phyloP scores from a whole-genome alignment of 2,888 invertebrate species.

The Rhopalosiphum nymphaeae region DNA sequence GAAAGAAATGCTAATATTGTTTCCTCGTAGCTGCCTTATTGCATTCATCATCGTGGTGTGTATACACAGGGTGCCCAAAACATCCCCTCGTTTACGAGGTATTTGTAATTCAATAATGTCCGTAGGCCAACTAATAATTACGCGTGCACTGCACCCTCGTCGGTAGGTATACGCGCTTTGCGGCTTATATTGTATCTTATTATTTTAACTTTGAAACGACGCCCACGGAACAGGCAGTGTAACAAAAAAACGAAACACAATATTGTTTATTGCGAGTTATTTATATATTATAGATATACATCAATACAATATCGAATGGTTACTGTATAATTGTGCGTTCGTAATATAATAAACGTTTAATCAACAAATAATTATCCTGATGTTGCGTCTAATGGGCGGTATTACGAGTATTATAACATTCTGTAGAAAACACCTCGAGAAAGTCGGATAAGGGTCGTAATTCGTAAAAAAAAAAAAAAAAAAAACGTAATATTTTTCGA shows the following conservation, averaged over 20 bases:
- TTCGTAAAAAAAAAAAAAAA: neutral
- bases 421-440: neutral
- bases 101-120: conserved; percentile 56
- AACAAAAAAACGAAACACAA: neutral
- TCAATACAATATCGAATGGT: neutral
- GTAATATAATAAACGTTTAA: neutral
- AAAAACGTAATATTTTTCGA: neutral
- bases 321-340: neutral
- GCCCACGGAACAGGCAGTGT: too few relatives aligned
- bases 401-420: neutral
- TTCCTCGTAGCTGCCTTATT: conserved; percentile 14
- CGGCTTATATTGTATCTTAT: neutral
- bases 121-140: conserved; percentile 18
- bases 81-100: conserved; percentile 46
- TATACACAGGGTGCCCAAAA: neutral
- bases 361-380: neutral
- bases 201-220: neutral
- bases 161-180: neutral
- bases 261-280: neutral
- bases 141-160: conserved; percentile 7
- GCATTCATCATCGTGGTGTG: conserved; percentile 4
- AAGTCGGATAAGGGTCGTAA: neutral
- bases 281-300: neutral
- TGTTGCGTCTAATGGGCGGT: neutral
- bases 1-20: conserved; percentile 56